phyloP scores from a whole-genome alignment of 2,888 invertebrate species.

The Tenthredo livida region DNA sequence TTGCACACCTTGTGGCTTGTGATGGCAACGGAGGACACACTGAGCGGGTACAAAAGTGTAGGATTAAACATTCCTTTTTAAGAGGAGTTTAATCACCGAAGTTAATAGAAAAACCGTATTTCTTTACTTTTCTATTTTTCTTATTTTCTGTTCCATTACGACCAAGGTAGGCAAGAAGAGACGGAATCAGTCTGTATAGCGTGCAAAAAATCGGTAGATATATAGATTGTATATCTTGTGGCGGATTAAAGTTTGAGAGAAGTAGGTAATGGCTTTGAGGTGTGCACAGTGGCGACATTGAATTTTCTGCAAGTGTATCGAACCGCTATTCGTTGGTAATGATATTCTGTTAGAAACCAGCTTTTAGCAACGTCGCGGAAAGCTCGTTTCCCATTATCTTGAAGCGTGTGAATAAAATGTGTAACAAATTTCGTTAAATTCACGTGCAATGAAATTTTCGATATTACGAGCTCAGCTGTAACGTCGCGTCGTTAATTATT shows the following conservation, averaged over 20 bases:
- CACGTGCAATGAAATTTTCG: not conserved
- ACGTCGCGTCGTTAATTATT: not conserved
- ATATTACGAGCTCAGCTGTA: not conserved
- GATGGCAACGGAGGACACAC: not conserved
- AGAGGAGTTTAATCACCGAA: not conserved
- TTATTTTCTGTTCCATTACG: not conserved
- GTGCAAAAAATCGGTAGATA: not conserved
- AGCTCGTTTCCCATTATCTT: not conserved
- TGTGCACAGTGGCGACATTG: not conserved
- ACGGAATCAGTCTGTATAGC: not conserved
- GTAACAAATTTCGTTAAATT: not conserved
- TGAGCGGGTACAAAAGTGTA: not conserved
- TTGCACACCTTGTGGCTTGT: not conserved
- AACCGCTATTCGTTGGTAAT: not conserved
- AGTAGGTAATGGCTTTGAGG: not conserved
- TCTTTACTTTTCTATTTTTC: not conserved
- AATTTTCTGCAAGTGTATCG: not conserved
- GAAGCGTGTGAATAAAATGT: not conserved
- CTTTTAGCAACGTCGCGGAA: not conserved
- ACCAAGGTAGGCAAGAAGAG: too few relatives aligned
- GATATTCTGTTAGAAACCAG: not conserved
- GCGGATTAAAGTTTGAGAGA: not conserved
- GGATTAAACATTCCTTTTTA: not conserved
- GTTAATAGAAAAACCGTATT: not conserved
- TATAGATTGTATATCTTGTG: too few relatives aligned